Evolutionary conservation across 2,797 vertebrate genomes (phyloP).

Genomic region (Merluccius polli): DNA sequence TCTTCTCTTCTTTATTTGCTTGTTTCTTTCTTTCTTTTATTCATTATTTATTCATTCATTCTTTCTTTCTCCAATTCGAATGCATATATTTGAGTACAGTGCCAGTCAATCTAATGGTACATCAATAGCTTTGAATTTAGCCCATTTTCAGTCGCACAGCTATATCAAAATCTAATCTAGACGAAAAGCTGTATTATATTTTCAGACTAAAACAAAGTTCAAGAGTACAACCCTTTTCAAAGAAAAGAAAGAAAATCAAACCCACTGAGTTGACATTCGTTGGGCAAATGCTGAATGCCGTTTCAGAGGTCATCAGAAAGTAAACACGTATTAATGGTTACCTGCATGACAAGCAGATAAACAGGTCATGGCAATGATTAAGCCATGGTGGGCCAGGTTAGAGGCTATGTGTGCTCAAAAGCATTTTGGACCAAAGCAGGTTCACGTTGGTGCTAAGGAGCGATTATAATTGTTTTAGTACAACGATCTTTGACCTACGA

Average conservation of each 20-base stretch:
- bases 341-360: slow-evolving; percentile 92
- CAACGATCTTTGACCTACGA: slow-evolving; percentile 71
- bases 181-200: slow-evolving; percentile 31
- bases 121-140: background rate
- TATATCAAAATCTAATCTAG: background rate
- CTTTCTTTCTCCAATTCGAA: background rate
- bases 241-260: slow-evolving; percentile 33
- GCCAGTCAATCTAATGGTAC: background rate
- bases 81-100: background rate
- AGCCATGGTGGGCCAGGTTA: slow-evolving; percentile 76
- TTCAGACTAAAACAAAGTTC: slow-evolving; percentile 28
- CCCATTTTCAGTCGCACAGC: background rate
- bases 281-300: slow-evolving; percentile 78
- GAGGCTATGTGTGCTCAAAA: slow-evolving; percentile 73
- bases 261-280: slow-evolving; percentile 79
- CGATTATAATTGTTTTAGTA: slow-evolving; percentile 71
- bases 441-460: slow-evolving; percentile 62
- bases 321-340: slow-evolving; percentile 99
- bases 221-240: slow-evolving; percentile 49
- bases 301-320: slow-evolving; percentile 93
- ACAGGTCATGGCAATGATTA: slow-evolving; percentile 97
- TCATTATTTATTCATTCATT: slow-evolving; percentile 8
- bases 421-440: slow-evolving; percentile 64
- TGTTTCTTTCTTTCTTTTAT: background rate
- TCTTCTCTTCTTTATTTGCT: slow-evolving; percentile 11